phyloP scores from a whole-genome alignment of 1,140 invertebrate genomes.

The Achroia grisella region DNA sequence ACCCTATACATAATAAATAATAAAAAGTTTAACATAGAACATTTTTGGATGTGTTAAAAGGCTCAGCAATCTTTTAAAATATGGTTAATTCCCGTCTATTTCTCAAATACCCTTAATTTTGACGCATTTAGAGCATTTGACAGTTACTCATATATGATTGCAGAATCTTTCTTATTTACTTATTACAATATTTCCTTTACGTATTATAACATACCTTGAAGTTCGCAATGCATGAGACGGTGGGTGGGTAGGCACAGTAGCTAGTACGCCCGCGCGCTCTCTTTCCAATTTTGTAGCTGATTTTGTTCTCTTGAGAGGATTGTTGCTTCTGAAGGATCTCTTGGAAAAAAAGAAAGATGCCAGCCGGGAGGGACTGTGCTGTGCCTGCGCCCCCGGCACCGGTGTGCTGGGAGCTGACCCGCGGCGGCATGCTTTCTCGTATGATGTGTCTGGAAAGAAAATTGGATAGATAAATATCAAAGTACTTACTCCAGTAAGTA shows the following conservation, averaged over 20 bases:
- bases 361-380: conserved; percentile 74
- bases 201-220: conserved; percentile 71
- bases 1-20: too few relatives aligned
- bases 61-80: too few relatives aligned
- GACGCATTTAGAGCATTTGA: background rate
- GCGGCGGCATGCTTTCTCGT: conserved; percentile 90
- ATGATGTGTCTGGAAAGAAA: conserved; percentile 85
- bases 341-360: conserved; percentile 91
- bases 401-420: conserved; percentile 89
- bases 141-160: background rate
- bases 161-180: too few relatives aligned
- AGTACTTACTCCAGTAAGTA: too few relatives aligned
- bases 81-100: too few relatives aligned
- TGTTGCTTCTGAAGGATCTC: conserved; percentile 87
- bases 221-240: conserved; percentile 77
- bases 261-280: conserved; percentile 64
- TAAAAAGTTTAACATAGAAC: too few relatives aligned
- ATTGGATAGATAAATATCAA: background rate
- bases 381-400: conserved; percentile 76
- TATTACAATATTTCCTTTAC: background rate
- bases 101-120: too few relatives aligned
- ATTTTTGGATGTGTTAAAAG: too few relatives aligned
- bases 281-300: conserved; percentile 93
- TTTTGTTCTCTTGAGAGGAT: conserved; percentile 90
- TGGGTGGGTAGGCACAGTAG: conserved; percentile 57